Conservation (phyloP, 2,113 vertebrate genomes). For the Phylloscopus whistleri region DNA sequence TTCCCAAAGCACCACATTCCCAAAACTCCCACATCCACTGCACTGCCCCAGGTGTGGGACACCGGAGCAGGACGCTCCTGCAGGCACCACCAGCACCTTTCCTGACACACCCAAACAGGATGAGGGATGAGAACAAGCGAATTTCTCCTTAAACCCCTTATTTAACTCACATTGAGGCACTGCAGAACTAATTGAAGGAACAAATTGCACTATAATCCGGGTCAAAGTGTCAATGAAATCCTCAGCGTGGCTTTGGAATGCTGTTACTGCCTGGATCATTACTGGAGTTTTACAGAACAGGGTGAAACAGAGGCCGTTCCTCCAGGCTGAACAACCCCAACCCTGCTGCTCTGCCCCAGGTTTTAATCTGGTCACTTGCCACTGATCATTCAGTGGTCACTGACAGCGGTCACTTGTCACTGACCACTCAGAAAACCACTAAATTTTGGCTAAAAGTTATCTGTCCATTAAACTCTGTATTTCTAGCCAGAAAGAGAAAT, state of each 20-base stretch:
- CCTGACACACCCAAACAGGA: background rate
- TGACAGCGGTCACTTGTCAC: no score
- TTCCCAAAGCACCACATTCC: background rate
- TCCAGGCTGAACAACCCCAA: background rate
- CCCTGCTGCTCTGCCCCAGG: background rate
- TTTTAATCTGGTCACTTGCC: background rate
- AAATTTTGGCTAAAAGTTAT: background rate
- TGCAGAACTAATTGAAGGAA: background rate
- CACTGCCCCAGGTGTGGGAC: rapidly evolving
- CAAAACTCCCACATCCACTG: background rate
- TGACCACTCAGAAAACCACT: background rate
- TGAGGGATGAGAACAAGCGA: background rate
- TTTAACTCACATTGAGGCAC: background rate
- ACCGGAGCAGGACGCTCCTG: background rate
- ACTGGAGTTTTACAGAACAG: background rate
- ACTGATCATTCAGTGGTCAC: no score
- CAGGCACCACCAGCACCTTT: background rate
- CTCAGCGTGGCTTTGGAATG: background rate
- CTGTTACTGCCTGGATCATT: background rate
- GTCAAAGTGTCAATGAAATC: background rate
- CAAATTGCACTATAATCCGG: background rate
- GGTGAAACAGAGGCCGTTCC: background rate
- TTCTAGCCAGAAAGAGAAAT: background rate
- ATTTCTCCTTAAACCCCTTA: background rate
- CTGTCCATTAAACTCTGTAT: background rate